Evolutionary conservation across 2,888 invertebrate genomes (phyloP).

Genomic region (Invenusta paracnida): DNA sequence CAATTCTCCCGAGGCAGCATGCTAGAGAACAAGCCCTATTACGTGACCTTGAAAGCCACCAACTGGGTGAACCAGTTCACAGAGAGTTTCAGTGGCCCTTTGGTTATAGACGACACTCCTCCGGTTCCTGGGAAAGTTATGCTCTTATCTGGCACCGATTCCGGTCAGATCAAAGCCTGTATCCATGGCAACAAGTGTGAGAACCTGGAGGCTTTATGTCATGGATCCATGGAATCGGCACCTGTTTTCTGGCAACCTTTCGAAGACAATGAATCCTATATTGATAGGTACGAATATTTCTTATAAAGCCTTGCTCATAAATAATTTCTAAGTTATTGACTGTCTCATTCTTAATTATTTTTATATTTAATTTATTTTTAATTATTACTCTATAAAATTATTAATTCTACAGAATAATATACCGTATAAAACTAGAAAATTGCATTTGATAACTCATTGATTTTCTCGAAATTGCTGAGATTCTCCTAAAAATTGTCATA

Average conservation of each 20-base stretch:
- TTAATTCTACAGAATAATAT: background rate
- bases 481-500: too few species aligned
- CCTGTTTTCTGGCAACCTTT: slow-evolving; percentile 25
- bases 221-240: slow-evolving; percentile 4
- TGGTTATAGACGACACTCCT: slow-evolving; percentile 40
- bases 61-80: slow-evolving; percentile 33
- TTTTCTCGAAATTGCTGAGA: too few species aligned
- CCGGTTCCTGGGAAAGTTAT: slow-evolving; percentile 3
- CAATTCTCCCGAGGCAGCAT: slow-evolving; percentile 3
- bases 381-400: background rate
- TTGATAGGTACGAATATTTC: background rate
- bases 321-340: background rate
- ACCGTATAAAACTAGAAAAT: too few species aligned
- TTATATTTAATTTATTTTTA: background rate
- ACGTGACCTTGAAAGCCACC: slow-evolving; percentile 7
- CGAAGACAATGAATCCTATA: background rate
- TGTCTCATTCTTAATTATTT: background rate
- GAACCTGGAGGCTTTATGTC: background rate
- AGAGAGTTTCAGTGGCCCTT: background rate
- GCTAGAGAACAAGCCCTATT: slow-evolving; percentile 15
- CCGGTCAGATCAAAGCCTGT: background rate
- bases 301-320: background rate
- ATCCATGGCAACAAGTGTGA: background rate
- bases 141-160: background rate
- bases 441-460: too few species aligned